Evolutionary conservation across 2,888 invertebrate species (phyloP), one percentile per base, ranked within the genome.

Genomic region (Scaptodrosophila latifasciaeformis): DNA sequence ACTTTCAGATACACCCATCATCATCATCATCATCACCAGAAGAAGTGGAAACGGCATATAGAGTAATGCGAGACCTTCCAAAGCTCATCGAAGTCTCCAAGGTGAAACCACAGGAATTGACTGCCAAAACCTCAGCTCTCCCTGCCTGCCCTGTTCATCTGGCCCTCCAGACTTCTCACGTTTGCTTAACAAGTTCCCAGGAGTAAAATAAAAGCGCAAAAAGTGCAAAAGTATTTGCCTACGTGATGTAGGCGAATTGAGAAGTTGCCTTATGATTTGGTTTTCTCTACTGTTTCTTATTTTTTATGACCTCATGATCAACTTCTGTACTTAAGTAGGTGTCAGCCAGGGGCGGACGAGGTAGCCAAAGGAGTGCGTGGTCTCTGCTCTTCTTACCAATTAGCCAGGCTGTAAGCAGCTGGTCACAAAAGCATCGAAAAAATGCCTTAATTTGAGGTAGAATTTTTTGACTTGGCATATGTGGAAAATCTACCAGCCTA

Each of bases 111-210:
- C 34, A 34, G 34, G 34, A 13, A n/a, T n/a, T n/a, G 34, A n/a
- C 12, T 34, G n/a, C 34, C 34, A 13, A 4, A n/a, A n/a, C n/a
- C n/a, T n/a, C n/a, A n/a, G n/a, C n/a, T n/a, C n/a, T n/a, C n/a
- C n/a, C n/a, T n/a, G n/a, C n/a, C n/a, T n/a, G n/a, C n/a, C n/a
- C n/a, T 17, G 17, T 39, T 18, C 18, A n/a, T 39, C 7, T 39
- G 6, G 10, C 34, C 6, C 29, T 13, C 30, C 49, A 49, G 13
- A 47, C 37, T 10, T 43, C 31, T 65, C 79, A 78, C 75, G 75
- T 80, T 74, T 70, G 68, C 55, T 63, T 81, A 82, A 82, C 82
- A 76, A 83, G 83, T 68, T 82, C 82, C 82, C 82, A 60, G 68
- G 84, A 83, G 82, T 71, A 59, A 70, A 74, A 83, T 82, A 83